A percentile compares a stretch with the other conserved stretches of the same genome.
Evolutionary conservation across 2,888 invertebrate species (phyloP).

Genomic region (Hypena proboscidalis): DNA sequence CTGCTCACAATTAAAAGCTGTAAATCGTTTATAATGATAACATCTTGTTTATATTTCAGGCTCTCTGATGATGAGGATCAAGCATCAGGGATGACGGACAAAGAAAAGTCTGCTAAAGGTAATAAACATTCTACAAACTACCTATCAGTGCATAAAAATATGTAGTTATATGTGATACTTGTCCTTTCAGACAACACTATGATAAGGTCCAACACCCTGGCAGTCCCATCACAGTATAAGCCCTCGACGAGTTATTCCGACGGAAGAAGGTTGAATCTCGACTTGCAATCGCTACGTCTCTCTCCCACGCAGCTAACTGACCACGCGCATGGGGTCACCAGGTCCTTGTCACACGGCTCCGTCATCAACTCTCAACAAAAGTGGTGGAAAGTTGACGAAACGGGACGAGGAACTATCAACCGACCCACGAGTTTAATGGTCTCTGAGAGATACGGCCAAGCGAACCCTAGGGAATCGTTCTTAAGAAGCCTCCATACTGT

Average conservation of each 20-base stretch:
- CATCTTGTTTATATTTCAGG: slow-evolving; percentile 53
- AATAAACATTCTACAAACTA: slow-evolving; percentile 1
- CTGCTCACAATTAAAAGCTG: too few relatives aligned
- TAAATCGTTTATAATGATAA: too few relatives aligned
- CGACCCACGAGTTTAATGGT: slow-evolving; percentile 86
- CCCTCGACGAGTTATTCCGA: slow-evolving; percentile 70
- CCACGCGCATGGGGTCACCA: slow-evolving; percentile 80
- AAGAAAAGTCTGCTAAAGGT: slow-evolving; percentile 77
- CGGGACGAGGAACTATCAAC: slow-evolving; percentile 68
- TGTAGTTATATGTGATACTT: background rate
- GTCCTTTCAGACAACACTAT: slow-evolving; percentile 77
- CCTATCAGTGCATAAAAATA: too few relatives aligned
- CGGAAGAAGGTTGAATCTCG: slow-evolving; percentile 69
- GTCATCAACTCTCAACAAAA: slow-evolving; percentile 82
- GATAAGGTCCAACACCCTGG: slow-evolving; percentile 82
- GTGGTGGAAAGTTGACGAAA: slow-evolving; percentile 82
- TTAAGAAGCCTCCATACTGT: slow-evolving; percentile 77
- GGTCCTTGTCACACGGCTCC: slow-evolving; percentile 88
- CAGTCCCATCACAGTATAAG: slow-evolving; percentile 79
- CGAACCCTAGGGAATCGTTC: slow-evolving; percentile 73
- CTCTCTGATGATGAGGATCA: slow-evolving; percentile 82
- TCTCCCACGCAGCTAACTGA: slow-evolving; percentile 74
- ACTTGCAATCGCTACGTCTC: slow-evolving; percentile 69
- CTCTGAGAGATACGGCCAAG: slow-evolving; percentile 78
- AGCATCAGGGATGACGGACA: slow-evolving; percentile 83